These are phyloP conservation scores for Alexandromys fortis DNA, from an alignment of 2,113 vertebrate genomes.

Conservation along the genomic window DNA sequence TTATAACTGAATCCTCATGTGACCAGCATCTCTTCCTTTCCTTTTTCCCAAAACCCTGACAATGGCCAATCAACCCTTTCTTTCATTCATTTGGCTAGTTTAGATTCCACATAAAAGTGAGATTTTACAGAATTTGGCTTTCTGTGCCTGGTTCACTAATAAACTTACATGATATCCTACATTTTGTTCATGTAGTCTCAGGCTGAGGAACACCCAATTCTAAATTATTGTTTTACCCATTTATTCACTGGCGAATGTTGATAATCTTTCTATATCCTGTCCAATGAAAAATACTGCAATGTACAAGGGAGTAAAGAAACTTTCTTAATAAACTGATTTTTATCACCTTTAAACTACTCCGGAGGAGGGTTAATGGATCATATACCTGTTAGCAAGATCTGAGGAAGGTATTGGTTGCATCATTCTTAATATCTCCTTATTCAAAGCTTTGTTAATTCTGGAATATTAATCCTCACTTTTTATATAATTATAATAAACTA, in stretches of 20 bases:
- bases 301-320: background rate
- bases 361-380: background rate
- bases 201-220: background rate
- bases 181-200: background rate
- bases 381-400: background rate
- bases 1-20: background rate
- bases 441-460: constrained; percentile 1
- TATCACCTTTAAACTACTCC: background rate
- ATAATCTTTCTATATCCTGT: background rate
- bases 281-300: background rate
- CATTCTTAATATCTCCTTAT: background rate
- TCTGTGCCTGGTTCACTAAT: background rate
- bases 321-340: background rate
- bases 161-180: background rate
- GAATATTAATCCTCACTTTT: background rate
- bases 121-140: background rate
- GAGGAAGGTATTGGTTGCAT: background rate
- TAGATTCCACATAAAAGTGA: background rate
- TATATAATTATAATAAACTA: background rate
- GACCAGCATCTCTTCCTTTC: background rate
- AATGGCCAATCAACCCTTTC: background rate
- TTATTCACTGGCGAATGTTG: background rate
- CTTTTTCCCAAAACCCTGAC: background rate
- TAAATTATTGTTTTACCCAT: background rate
- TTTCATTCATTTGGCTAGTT: background rate